Evolutionary conservation across 2,113 vertebrate species (phyloP).

Genomic region (Stegostoma tigrinum): DNA sequence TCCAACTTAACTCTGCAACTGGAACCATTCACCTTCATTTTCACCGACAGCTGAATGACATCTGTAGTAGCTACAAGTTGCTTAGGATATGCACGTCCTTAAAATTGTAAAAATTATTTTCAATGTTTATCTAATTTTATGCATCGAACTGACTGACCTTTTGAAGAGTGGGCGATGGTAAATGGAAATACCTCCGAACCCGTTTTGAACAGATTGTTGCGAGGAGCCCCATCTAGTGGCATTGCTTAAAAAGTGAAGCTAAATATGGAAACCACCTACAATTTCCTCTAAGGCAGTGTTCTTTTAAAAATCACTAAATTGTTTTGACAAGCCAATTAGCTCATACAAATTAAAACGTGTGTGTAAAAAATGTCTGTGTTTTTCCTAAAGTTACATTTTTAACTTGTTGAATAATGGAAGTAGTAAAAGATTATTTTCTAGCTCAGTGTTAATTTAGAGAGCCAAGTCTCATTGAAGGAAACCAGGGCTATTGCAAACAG

Average conservation of each 20-base stretch:
- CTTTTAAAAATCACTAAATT: neutral
- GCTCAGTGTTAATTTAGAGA: neutral
- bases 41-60: no score
- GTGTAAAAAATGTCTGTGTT: neutral
- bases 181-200: neutral
- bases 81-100: neutral
- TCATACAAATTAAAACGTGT: neutral
- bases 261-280: neutral
- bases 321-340: neutral
- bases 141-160: neutral
- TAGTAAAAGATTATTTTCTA: neutral
- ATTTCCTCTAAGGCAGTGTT: neutral
- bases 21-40: neutral
- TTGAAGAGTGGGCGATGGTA: neutral
- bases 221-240: slow-evolving; percentile 15
- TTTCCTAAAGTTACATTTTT: neutral
- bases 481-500: neutral
- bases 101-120: neutral
- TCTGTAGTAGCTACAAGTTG: neutral
- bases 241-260: neutral
- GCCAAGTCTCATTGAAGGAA: neutral
- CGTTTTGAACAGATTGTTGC: neutral
- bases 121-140: neutral
- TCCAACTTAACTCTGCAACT: neutral
- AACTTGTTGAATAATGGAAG: neutral